A percentile compares a stretch with the other conserved stretches of the same genome.
Evolutionary conservation across 1,140 invertebrate species (phyloP).

Genomic region (Drosophila lini): DNA sequence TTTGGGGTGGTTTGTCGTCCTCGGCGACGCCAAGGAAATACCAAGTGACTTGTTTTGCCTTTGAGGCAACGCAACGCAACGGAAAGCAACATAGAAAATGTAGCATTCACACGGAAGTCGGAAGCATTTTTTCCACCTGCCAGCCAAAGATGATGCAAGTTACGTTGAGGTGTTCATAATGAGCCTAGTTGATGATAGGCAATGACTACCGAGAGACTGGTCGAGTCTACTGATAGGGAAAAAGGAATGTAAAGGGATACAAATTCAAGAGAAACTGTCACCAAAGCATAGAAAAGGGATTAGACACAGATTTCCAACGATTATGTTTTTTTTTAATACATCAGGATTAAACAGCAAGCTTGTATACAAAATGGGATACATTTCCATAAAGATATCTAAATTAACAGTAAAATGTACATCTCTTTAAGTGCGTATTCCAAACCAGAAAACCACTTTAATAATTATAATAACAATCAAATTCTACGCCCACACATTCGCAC

Average conservation of each 20-base stretch:
- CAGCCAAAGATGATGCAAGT: constrained; percentile 49
- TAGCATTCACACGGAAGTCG: constrained; percentile 65
- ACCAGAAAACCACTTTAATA: constrained; percentile 2
- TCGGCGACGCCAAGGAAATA: constrained; percentile 25
- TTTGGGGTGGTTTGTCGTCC: constrained; percentile 26
- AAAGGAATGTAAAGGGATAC: neutral
- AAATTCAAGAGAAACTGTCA: neutral
- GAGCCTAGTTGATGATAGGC: constrained; percentile 18
- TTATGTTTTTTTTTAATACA: neutral
- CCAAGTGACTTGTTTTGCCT: constrained; percentile 45
- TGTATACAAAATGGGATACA: neutral
- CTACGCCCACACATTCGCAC: constrained; percentile 5
- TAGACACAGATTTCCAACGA: neutral
- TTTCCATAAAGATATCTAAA: neutral
- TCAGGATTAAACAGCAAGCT: neutral
- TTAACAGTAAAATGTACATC: neutral
- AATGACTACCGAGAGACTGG: constrained; percentile 11
- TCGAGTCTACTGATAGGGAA: constrained; percentile 4
- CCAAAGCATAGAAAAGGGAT: constrained; percentile 1
- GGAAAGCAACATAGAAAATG: constrained; percentile 23
- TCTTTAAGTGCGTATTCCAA: neutral
- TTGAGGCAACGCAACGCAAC: constrained; percentile 19
- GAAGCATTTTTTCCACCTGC: constrained; percentile 59
- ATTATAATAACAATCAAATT: constrained; percentile 9
- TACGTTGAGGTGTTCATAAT: constrained; percentile 24